Evolutionary conservation across 2,113 vertebrate species (phyloP), one percentile per base, ranked within the genome.

Genomic region (Archilochus colubris): DNA sequence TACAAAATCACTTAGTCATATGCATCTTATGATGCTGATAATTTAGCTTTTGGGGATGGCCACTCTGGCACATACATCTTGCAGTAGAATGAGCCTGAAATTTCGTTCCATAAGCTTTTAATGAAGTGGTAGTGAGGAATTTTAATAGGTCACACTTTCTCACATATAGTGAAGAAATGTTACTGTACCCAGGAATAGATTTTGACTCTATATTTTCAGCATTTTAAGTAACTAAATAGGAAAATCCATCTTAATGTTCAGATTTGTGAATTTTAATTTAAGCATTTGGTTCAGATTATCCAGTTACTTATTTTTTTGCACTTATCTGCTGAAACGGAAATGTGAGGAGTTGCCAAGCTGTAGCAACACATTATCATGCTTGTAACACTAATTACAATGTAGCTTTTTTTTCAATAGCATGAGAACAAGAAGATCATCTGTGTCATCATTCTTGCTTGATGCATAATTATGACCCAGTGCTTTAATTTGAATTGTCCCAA

Each of bases 401-500:
- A 72, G 69, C 14, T 88, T 93, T 86, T 93, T 86, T 90, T 91
- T 93, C 91, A 91, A 5, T 24, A 88, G 80, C 31, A 57, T 73
- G 86, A 86, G 69, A 79, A 88, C 82, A 69, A 25, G 7, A 73
- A 61, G 76, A 89, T 96, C 93, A 83, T 94, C 88, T 90, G 63
- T 92, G 77, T 93, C 91, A 94, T 91, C 80, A 81, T 81, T 91
- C 87, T 87, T 78, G 50, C 63, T 72, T 85, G 68, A 58, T 95
- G 82, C 36, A 50, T 89, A 91, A 89, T 91, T 94, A 89, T 88
- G 86, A 88, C 83, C 74, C 64, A 93, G 59, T 91, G 66, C 74
- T 94, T 96, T 96, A 93, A 96, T 93, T 75, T 96, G 74, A 93
- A 88, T 86, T 93, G 93, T 95, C 89, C 87, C 94, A 76, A 92